Conservation (phyloP, 2,888 invertebrate species). For the Yponomeuta cagnagella region DNA sequence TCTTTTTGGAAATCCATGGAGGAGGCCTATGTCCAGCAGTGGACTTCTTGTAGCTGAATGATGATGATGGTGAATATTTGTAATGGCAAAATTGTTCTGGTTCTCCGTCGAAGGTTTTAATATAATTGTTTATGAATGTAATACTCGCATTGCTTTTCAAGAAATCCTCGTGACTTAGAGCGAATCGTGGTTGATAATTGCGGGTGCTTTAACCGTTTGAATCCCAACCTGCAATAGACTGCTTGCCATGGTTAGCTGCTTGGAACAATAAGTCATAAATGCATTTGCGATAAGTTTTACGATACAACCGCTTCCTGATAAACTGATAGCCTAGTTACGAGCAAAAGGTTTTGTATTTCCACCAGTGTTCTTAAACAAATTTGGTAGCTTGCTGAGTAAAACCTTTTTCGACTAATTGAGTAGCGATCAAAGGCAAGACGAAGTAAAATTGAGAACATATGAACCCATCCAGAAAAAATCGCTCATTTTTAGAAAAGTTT, state of each 20-base stretch:
- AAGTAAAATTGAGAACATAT: too few species aligned
- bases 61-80: not conserved
- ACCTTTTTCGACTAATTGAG: too few species aligned
- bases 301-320: conserved; percentile 43
- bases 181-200: not conserved
- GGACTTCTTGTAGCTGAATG: too few species aligned
- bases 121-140: not conserved
- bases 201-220: conserved; percentile 17
- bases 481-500: too few species aligned
- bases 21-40: too few species aligned
- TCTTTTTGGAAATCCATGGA: too few species aligned
- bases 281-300: conserved; percentile 56
- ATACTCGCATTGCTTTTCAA: not conserved
- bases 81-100: not conserved
- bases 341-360: conserved; percentile 2
- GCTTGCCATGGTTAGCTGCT: conserved; percentile 35
- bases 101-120: not conserved
- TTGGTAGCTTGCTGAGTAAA: not conserved
- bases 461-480: too few species aligned
- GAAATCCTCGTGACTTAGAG: not conserved
- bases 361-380: not conserved
- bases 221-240: not conserved
- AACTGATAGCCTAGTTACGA: conserved; percentile 59
- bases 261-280: conserved; percentile 64
- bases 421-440: too few species aligned